Percentiles rank a stretch among this genome's conserved stretches.
Evolutionary conservation across 92 coral and sea anemone genomes (phyloP).

Genomic region (Epizoanthus stellaris): DNA sequence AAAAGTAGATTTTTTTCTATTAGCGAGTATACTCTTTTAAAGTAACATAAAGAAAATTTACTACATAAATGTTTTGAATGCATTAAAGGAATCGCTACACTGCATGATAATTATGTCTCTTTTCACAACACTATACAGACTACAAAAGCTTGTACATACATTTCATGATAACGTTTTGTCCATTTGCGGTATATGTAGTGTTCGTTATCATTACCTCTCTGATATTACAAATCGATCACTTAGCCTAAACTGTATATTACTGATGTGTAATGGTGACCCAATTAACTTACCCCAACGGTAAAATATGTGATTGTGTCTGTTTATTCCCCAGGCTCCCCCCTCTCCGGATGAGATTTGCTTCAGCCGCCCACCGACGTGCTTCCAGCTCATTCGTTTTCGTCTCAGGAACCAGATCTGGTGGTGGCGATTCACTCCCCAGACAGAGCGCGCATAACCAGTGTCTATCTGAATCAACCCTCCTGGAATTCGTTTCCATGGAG

Average conservation of each 20-base stretch:
- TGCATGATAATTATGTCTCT: too few relatives aligned
- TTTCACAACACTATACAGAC: too few relatives aligned
- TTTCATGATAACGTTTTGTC: too few relatives aligned
- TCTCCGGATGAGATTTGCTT: conserved; percentile 18
- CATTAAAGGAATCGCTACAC: too few relatives aligned
- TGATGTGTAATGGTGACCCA: too few relatives aligned
- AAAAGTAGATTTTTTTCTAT: background rate
- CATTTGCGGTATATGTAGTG: too few relatives aligned
- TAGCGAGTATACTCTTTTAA: background rate
- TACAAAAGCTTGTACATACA: too few relatives aligned
- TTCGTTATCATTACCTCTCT: too few relatives aligned
- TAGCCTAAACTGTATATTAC: background rate
- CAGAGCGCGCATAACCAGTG: conserved; percentile 52
- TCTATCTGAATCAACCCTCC: conserved; percentile 58
- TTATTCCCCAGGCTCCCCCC: conserved; percentile 38
- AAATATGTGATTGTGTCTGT: background rate
- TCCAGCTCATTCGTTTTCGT: conserved; percentile 26
- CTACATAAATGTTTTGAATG: background rate
- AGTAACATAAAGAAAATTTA: background rate
- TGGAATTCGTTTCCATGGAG: conserved; percentile 44
- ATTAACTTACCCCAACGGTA: conserved; percentile 25
- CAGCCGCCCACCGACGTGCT: conserved; percentile 13
- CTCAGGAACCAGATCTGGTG: conserved; percentile 32
- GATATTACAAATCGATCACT: background rate
- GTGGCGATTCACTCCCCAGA: conserved; percentile 57